phyloP scores from a whole-genome alignment of 2,113 vertebrate genomes.

The Peromyscus leucopus region DNA sequence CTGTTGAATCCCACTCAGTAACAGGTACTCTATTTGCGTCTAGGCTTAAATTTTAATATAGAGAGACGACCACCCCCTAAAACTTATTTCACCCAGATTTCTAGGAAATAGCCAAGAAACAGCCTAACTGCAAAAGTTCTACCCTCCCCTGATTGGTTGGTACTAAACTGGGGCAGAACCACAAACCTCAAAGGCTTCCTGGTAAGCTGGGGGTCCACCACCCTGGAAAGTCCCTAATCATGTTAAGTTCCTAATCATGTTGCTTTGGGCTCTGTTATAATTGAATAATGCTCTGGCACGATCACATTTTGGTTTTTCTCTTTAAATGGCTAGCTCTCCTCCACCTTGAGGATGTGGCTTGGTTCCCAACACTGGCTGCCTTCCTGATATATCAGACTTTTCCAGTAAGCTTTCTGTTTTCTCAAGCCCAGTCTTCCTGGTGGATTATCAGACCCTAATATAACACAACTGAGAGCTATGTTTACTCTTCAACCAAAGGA shows the following conservation, averaged over 20 bases:
- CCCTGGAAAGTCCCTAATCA: neutral
- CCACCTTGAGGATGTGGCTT: neutral
- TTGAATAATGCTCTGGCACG: neutral
- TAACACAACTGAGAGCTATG: neutral
- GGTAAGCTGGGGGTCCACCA: neutral
- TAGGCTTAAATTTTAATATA: neutral
- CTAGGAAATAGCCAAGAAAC: neutral
- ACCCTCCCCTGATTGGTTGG: neutral
- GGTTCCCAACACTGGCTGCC: neutral
- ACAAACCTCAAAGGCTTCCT: neutral
- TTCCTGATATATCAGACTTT: neutral
- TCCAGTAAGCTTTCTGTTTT: neutral
- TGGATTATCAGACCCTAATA: neutral
- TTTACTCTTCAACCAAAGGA: neutral
- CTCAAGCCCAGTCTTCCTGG: neutral
- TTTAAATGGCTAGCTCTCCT: neutral
- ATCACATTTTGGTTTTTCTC: neutral
- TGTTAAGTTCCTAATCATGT: neutral
- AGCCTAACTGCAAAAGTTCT: neutral
- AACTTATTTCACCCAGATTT: neutral
- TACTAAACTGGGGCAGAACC: neutral
- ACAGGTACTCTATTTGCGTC: neutral
- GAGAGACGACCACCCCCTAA: neutral
- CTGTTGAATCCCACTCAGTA: neutral
- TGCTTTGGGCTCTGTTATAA: neutral